phyloP scores from a whole-genome alignment of 2,797 vertebrate species.

The Ispidina lecontei region DNA sequence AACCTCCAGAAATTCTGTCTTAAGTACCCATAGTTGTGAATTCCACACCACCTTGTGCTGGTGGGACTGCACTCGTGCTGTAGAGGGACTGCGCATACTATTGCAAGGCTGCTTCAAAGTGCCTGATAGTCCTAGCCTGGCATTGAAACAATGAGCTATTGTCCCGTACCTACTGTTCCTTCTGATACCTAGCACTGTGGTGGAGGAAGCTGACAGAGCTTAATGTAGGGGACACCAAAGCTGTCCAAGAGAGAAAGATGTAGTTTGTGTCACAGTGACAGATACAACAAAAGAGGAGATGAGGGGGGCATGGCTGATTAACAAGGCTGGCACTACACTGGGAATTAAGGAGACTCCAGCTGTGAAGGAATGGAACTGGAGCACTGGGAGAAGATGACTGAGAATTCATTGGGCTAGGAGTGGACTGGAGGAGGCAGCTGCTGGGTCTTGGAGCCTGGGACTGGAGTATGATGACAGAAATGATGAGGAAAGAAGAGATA shows the following conservation, averaged over 20 bases:
- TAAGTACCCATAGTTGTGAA: not conserved
- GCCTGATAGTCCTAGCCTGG: not conserved
- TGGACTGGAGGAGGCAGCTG: not conserved
- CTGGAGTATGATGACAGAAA: not conserved
- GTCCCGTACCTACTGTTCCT: not conserved
- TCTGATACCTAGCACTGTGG: not conserved
- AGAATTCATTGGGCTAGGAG: not conserved
- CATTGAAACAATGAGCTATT: not conserved
- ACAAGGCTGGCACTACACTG: not conserved
- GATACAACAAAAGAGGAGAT: not conserved
- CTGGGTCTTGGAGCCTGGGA: not conserved
- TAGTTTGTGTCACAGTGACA: not conserved
- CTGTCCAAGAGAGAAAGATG: not conserved
- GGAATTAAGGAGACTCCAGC: not conserved
- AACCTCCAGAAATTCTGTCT: slow-evolving; percentile 7
- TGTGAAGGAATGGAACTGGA: not conserved
- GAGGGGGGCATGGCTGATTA: not conserved
- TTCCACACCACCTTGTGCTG: not conserved
- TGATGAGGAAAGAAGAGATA: not conserved
- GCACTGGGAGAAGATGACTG: not conserved
- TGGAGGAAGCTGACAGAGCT: not conserved
- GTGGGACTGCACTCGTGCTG: not conserved
- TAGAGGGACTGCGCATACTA: not conserved
- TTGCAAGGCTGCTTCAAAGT: not conserved
- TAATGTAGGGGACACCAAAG: not conserved